These are phyloP conservation scores for Thereva unica DNA, from an alignment of 2,888 invertebrate genomes.

Conservation along the genomic window DNA sequence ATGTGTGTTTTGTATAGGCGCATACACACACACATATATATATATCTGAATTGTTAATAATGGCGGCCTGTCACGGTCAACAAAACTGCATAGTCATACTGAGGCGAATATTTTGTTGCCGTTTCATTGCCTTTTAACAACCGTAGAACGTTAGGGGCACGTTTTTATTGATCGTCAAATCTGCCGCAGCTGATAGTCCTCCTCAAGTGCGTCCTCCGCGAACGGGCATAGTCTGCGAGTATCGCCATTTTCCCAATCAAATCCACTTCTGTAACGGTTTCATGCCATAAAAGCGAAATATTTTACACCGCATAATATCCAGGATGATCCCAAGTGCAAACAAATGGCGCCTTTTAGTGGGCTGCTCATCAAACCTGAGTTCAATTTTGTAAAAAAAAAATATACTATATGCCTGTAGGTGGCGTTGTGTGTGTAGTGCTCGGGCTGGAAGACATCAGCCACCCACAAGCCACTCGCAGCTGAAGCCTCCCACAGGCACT, in stretches of 20 bases:
- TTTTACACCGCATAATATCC: slow-evolving; percentile 26
- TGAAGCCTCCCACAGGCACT: not conserved
- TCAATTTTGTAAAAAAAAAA: slow-evolving; percentile 32
- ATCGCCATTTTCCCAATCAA: slow-evolving; percentile 19
- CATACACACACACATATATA: too few species aligned
- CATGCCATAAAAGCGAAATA: slow-evolving; percentile 18
- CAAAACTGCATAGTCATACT: too few species aligned
- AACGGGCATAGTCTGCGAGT: too few species aligned
- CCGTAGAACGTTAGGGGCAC: too few species aligned
- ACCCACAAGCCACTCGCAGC: slow-evolving; percentile 16
- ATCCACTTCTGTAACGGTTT: not conserved
- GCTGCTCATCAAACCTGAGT: slow-evolving; percentile 27
- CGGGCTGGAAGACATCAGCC: not conserved
- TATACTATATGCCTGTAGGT: too few species aligned
- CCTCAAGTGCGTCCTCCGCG: not conserved
- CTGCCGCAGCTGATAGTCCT: not conserved
- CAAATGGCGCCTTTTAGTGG: slow-evolving; percentile 10
- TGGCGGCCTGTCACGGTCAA: too few species aligned
- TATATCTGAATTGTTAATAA: too few species aligned
- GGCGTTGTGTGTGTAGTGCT: too few species aligned
- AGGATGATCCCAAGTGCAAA: slow-evolving; percentile 29
- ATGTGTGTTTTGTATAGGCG: too few species aligned
- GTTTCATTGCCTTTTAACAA: too few species aligned
- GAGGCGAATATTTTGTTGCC: too few species aligned
- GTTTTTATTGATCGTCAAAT: slow-evolving; percentile 3